Conservation (phyloP, 2,888 invertebrate species). For the Latrodectus elegans region DNA sequence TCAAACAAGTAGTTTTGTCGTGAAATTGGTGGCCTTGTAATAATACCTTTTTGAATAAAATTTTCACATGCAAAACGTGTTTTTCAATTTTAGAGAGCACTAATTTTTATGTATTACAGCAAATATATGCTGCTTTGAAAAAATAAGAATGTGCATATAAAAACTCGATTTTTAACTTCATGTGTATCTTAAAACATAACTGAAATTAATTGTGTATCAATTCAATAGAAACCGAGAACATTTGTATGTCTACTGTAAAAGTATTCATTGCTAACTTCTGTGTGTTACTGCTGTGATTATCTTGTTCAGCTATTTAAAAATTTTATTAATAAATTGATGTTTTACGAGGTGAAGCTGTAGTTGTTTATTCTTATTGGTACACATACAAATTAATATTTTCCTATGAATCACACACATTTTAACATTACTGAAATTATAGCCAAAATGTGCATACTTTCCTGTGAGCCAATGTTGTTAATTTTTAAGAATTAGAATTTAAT, state of each 20-base stretch:
- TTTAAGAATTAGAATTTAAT: no score
- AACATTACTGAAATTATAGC: no score
- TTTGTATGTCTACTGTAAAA: conserved; percentile 29
- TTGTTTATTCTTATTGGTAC: not conserved
- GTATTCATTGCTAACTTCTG: conserved; percentile 64
- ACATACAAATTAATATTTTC: no score
- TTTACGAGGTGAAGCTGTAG: conserved; percentile 49
- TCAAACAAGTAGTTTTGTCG: conserved; percentile 35
- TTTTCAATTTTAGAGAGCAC: conserved; percentile 44
- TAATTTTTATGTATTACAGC: conserved; percentile 39
- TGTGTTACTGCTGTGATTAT: conserved; percentile 69
- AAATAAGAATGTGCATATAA: conserved; percentile 18
- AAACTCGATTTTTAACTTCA: conserved; percentile 39
- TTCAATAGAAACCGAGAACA: not conserved
- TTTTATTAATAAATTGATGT: conserved; percentile 70
- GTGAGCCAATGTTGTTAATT: no score
- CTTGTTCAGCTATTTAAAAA: conserved; percentile 68
- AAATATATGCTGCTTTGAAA: conserved; percentile 18
- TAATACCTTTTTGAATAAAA: conserved; percentile 44
- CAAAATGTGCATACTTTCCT: no score
- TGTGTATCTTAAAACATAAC: conserved; percentile 32
- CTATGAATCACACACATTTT: no score
- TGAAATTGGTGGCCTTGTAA: conserved; percentile 58
- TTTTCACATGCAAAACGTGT: conserved; percentile 44
- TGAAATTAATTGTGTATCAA: conserved; percentile 10